These are phyloP conservation scores for Holacanthus passer DNA, from an alignment of 2,113 vertebrate species.

Conservation along the genomic window DNA sequence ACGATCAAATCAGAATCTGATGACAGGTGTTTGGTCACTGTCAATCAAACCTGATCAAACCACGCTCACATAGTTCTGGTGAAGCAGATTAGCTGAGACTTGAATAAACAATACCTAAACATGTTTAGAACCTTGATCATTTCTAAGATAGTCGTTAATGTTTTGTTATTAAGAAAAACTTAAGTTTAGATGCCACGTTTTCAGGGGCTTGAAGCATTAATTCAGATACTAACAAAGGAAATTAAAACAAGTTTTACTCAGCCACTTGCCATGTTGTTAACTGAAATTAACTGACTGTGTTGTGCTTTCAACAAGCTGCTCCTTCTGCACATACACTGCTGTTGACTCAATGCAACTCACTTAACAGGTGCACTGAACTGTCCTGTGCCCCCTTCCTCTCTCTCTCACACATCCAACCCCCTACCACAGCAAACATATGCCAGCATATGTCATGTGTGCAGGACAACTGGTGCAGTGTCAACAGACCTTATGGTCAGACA, in stretches of 20 bases:
- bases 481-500: background rate
- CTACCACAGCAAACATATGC: background rate
- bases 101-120: background rate
- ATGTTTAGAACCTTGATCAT: background rate
- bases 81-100: background rate
- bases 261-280: background rate
- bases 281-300: background rate
- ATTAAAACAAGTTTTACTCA: background rate
- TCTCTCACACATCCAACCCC: background rate
- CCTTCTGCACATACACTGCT: constrained; percentile 10
- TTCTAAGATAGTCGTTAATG: background rate
- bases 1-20: too few species aligned
- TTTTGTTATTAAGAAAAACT: background rate
- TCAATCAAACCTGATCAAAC: background rate
- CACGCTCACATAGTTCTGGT: background rate
- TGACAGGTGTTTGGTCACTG: too few species aligned
- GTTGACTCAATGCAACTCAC: background rate
- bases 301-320: background rate
- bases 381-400: background rate
- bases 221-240: background rate
- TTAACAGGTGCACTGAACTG: constrained; percentile 42
- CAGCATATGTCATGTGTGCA: constrained; percentile 12
- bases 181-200: too few species aligned
- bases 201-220: background rate
- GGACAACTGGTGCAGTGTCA: constrained; percentile 48